Evolutionary conservation across 2,797 vertebrate genomes (phyloP), one percentile per base, ranked within the genome.

Genomic region (Oreonectes daqikongensis): DNA sequence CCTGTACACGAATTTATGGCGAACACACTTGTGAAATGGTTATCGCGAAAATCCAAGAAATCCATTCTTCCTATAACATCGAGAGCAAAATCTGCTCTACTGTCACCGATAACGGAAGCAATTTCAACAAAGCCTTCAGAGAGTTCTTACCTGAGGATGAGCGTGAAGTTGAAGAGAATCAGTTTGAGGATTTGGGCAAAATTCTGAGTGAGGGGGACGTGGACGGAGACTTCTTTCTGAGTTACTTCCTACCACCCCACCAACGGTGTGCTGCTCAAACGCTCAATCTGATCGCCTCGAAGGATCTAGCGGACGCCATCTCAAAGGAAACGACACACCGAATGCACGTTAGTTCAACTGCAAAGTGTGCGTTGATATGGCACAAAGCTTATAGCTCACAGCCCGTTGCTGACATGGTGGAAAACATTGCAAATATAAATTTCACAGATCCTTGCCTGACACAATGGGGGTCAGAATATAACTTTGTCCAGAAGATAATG

Each of bases 31-130:
- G 88, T 0, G 90, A 91, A 83, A 77, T 78, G 7, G 84, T 91
- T 0, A 88, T 90, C 0, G 89, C 87, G 3, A 87, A 88, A 59
- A 92, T 93, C 69, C 89, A 89, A 0, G 88, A 92, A 83, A 86
- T 88, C 69, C 91, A 93, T 0, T 86, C 86, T 64, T 85, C 89
- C 0, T 92, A 87, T 81, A 90, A 89, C 22, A 88, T 93, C 0
- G 90, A 93, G n/a, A 87, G 85, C 18, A 93, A 93, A 80, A 90
- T 92, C 10, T 88, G 90, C 77, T 90, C 90, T 79, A 92, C 90
- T 0, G 86, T 92, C 68, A 87, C 91, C 0, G 91, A 92, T 77
- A 93, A 92, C 9, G 90, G 89, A 69, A 91, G 90, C 81, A 90
- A 87, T 22, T 90, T 92, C 0, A 61, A 85, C 46, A 89, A 90